A percentile compares a stretch with the other conserved stretches of the same genome.
phyloP scores from a whole-genome alignment of 2,888 invertebrate species.

The Cosmopolites sordidus region DNA sequence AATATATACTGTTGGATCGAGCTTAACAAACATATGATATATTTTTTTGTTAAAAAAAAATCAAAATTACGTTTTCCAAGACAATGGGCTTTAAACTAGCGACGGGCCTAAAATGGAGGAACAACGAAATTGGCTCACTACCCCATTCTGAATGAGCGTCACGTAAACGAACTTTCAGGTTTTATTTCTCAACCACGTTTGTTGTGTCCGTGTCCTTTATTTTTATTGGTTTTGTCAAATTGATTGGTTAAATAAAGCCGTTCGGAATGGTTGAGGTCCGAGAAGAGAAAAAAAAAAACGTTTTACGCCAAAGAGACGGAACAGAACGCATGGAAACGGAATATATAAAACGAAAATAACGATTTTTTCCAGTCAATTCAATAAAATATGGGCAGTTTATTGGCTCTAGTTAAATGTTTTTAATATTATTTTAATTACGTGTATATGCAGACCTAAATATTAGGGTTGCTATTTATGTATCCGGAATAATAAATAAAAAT shows the following conservation, averaged over 20 bases:
- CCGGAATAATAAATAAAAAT: too few species aligned
- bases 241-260: constrained; percentile 17
- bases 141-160: constrained; percentile 10
- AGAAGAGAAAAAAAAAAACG: background rate
- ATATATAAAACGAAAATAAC: background rate
- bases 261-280: background rate
- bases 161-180: constrained; percentile 13
- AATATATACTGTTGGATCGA: too few species aligned
- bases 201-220: constrained; percentile 12
- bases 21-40: too few species aligned
- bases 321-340: background rate
- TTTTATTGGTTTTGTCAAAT: constrained; percentile 17
- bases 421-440: too few species aligned
- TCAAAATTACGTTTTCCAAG: too few species aligned
- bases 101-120: too few species aligned
- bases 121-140: too few species aligned
- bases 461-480: too few species aligned
- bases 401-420: background rate
- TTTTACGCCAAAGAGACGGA: background rate
- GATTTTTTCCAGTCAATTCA: background rate
- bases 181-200: constrained; percentile 16
- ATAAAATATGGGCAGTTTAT: background rate
- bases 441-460: too few species aligned
- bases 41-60: too few species aligned
- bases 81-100: too few species aligned